Evolutionary conservation across 2,113 vertebrate species (phyloP).

Genomic region (Plecturocebus donacophilus): DNA sequence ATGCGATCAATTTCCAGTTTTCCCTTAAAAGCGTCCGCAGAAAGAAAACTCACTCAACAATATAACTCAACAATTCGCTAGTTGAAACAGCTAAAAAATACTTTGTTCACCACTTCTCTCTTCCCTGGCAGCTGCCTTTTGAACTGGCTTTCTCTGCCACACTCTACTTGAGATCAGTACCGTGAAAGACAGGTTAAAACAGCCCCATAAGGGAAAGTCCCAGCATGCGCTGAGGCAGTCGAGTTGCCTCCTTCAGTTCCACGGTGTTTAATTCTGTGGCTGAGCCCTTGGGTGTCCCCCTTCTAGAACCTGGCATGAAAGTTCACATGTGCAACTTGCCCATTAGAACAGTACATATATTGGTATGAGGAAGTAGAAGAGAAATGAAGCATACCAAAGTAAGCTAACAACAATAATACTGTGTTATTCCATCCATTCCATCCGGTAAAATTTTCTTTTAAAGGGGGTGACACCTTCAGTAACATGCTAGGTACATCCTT

Average conservation of each 20-base stretch:
- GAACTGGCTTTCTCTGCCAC: constrained; percentile 27
- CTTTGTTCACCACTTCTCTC: constrained; percentile 49
- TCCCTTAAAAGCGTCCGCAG: constrained; percentile 59
- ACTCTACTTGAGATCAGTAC: neutral
- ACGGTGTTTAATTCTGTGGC: neutral
- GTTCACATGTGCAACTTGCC: neutral
- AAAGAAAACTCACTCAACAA: constrained; percentile 62
- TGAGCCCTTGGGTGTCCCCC: neutral
- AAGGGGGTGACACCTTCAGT: neutral
- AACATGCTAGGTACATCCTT: neutral
- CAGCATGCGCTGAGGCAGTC: neutral
- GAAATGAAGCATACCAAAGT: neutral
- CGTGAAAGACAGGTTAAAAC: neutral
- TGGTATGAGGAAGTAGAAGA: neutral
- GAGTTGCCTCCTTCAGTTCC: neutral
- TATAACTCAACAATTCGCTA: constrained; percentile 31
- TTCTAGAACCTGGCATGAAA: neutral
- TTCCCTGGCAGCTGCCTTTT: constrained; percentile 27
- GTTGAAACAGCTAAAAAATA: constrained; percentile 27
- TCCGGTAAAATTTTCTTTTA: neutral
- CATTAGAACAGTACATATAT: neutral
- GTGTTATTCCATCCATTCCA: neutral
- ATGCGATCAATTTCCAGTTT: constrained; percentile 73
- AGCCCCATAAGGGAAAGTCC: neutral
- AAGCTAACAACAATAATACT: neutral